A percentile compares a stretch with the other conserved stretches of the same genome.
phyloP scores from a whole-genome alignment of 2,113 vertebrate genomes.

The Anolis sagrei region DNA sequence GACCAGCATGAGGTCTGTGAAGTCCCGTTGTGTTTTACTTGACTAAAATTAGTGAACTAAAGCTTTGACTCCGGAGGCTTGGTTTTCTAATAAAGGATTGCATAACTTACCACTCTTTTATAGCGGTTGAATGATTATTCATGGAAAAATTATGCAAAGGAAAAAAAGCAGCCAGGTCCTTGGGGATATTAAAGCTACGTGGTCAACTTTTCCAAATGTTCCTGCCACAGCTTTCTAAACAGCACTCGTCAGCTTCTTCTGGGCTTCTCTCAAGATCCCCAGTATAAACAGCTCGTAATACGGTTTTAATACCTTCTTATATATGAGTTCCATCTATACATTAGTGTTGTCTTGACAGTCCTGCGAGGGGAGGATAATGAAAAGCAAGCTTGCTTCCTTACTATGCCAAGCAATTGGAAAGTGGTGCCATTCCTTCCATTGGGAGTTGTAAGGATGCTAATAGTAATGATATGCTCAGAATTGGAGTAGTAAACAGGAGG shows the following conservation, averaged over 20 bases:
- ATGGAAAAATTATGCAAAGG: slow-evolving; percentile 84
- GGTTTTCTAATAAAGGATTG: slow-evolving; percentile 76
- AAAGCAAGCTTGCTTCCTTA: slow-evolving; percentile 64
- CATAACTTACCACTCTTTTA: slow-evolving; percentile 77
- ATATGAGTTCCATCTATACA: slow-evolving; percentile 49
- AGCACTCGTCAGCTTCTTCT: slow-evolving; percentile 48
- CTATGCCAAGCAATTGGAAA: slow-evolving; percentile 68
- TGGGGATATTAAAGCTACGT: slow-evolving; percentile 71
- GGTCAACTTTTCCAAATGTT: slow-evolving; percentile 82
- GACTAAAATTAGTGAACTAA: slow-evolving; percentile 60
- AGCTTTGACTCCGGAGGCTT: slow-evolving; percentile 69
- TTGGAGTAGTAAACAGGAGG: slow-evolving; percentile 48
- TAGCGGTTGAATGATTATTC: slow-evolving; percentile 80
- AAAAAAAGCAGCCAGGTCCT: slow-evolving; percentile 78
- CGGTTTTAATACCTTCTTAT: slow-evolving; percentile 59
- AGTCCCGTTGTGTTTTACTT: slow-evolving; percentile 51
- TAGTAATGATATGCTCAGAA: slow-evolving; percentile 70
- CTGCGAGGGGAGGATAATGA: slow-evolving; percentile 67
- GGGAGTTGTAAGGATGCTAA: slow-evolving; percentile 67
- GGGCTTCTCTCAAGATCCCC: slow-evolving; percentile 57
- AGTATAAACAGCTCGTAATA: slow-evolving; percentile 62
- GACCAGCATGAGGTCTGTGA: slow-evolving; percentile 34
- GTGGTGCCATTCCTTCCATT: slow-evolving; percentile 67
- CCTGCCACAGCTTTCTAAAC: slow-evolving; percentile 68
- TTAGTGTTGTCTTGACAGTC: slow-evolving; percentile 65